Percentiles rank a stretch among this genome's conserved stretches.
Evolutionary conservation across 2,797 vertebrate species (phyloP).

Genomic region (Liasis olivaceus): DNA sequence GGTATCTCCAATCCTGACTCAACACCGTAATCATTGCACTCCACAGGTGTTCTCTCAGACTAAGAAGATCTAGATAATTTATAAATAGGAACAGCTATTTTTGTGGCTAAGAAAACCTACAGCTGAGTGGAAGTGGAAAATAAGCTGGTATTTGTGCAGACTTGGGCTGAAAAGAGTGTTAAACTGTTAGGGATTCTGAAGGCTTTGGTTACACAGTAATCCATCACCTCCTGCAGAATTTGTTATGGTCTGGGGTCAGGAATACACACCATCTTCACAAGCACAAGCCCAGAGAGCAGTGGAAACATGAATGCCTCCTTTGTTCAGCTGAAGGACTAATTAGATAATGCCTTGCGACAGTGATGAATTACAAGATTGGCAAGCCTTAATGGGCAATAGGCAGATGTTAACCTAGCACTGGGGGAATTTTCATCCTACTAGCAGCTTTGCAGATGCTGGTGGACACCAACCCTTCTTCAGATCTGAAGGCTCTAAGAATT

Average conservation of each 20-base stretch:
- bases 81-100: neutral
- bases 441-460: neutral
- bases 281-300: neutral
- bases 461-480: neutral
- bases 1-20: neutral
- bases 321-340: neutral
- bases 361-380: neutral
- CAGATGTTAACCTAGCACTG: neutral
- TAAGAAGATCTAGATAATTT: neutral
- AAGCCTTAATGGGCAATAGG: neutral
- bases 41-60: neutral
- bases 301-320: neutral
- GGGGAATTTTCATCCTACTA: neutral
- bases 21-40: neutral
- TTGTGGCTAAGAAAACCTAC: neutral
- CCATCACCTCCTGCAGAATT: neutral
- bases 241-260: neutral
- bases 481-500: too few species aligned
- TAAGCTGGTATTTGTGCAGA: neutral
- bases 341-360: neutral
- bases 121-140: neutral
- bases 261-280: conserved; percentile 2
- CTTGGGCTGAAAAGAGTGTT: neutral
- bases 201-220: neutral
- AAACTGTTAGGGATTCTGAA: neutral